Conservation (phyloP, 2,888 invertebrate genomes). For the Megastigmus dorsalis region DNA sequence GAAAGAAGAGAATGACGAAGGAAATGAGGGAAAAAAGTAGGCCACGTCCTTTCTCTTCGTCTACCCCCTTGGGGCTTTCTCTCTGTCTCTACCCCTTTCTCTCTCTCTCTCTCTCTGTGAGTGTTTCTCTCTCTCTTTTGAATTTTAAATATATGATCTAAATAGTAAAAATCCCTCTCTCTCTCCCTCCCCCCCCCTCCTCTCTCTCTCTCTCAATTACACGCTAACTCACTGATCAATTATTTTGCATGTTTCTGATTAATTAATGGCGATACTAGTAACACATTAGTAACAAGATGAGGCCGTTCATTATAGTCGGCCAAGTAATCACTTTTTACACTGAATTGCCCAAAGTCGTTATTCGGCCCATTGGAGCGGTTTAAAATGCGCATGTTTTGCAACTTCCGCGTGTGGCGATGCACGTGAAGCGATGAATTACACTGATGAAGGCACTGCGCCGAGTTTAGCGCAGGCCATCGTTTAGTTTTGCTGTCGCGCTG, state of each 20-base stretch:
- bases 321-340: slow-evolving; percentile 38
- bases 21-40: slow-evolving; percentile 58
- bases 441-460: too few relatives aligned
- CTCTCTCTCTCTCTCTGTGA: slow-evolving; percentile 11
- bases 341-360: slow-evolving; percentile 36
- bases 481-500: too few relatives aligned
- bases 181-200: too few relatives aligned
- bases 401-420: too few relatives aligned
- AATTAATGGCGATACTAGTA: too few relatives aligned
- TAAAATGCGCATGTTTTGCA: slow-evolving; percentile 35
- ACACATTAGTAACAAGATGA: too few relatives aligned
- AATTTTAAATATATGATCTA: slow-evolving; percentile 46
- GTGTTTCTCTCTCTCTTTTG: slow-evolving; percentile 33
- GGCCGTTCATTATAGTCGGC: too few relatives aligned
- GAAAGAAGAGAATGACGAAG: slow-evolving; percentile 35
- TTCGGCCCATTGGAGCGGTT: slow-evolving; percentile 36
- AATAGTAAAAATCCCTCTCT: slow-evolving; percentile 33
- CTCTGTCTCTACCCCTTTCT: slow-evolving; percentile 21
- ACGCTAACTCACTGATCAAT: too few relatives aligned
- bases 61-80: slow-evolving; percentile 25
- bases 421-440: too few relatives aligned
- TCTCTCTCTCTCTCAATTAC: too few relatives aligned
- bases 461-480: too few relatives aligned
- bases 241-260: too few relatives aligned
- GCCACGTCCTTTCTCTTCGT: slow-evolving; percentile 56